Conservation (phyloP, 1,140 invertebrate genomes). For the Idris sp. region DNA sequence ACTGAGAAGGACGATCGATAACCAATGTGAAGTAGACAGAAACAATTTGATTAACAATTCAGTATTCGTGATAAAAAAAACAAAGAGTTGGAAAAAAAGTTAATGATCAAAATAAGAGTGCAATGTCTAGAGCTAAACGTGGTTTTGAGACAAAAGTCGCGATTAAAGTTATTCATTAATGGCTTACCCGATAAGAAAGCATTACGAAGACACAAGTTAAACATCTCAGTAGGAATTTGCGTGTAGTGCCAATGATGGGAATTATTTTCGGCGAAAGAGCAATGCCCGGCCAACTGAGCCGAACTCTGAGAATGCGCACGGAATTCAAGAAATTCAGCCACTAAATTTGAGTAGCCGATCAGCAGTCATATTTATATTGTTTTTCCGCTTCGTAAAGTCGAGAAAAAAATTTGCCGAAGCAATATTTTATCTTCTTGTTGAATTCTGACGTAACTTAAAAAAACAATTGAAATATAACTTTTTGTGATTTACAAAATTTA, state of each 20-base stretch:
- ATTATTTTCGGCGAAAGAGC: slow-evolving; percentile 63
- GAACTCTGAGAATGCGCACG: slow-evolving; percentile 48
- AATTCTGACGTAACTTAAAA: too few relatives aligned
- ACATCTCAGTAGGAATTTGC: slow-evolving; percentile 18
- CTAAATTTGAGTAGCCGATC: slow-evolving; percentile 39
- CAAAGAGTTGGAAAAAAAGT: too few relatives aligned
- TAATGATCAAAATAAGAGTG: too few relatives aligned
- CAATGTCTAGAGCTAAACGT: too few relatives aligned
- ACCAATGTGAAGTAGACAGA: slow-evolving; percentile 30
- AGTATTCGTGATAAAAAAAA: slow-evolving; percentile 34
- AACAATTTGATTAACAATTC: slow-evolving; percentile 44
- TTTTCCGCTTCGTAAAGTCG: slow-evolving; percentile 30
- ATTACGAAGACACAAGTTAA: too few relatives aligned
- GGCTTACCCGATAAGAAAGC: neutral
- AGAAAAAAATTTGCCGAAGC: too few relatives aligned
- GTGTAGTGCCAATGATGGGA: slow-evolving; percentile 56
- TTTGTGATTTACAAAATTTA: too few relatives aligned
- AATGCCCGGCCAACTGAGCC: slow-evolving; percentile 55
- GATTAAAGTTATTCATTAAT: slow-evolving; percentile 2
- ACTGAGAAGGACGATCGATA: slow-evolving; percentile 33
- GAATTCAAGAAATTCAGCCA: slow-evolving; percentile 54
- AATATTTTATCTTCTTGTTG: too few relatives aligned
- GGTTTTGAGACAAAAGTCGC: too few relatives aligned
- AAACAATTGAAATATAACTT: too few relatives aligned
- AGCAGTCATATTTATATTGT: slow-evolving; percentile 31